Evolutionary conservation across 2,113 vertebrate genomes (phyloP), one percentile per base, ranked within the genome.

Genomic region (Lepidothrix coronata): DNA sequence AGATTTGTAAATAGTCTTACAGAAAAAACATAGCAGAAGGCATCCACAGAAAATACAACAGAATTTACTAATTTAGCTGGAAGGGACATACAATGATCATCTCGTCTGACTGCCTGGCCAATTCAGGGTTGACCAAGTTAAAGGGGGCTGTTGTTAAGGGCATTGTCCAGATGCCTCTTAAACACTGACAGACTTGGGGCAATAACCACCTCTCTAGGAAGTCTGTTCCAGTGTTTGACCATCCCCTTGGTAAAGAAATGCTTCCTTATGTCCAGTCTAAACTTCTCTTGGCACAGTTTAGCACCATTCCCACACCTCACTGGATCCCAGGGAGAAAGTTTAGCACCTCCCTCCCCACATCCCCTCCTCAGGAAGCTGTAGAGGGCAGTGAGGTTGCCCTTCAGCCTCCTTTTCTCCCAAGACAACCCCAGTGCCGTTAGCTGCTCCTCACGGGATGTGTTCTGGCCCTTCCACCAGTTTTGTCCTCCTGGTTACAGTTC

Each of bases 121-220:
- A 0, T n/a, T 25, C 35, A 31, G 14, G 52, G 58, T 44, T 86
- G 63, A 19, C 11, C 57, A 55, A 39, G 17, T 0, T n/a, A 55
- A 35, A 61, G 11, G 3, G 37, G 49, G 15, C 15, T 3, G 11
- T 2, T 65, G 4, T 11, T 31, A 16, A 76, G 21, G 63, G 20
- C 51, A 27, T 14, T 66, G 18, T 3, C 39, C 46, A 86, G 25
- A 23, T 20, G 25, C 25, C 27, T 19, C n/a, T 52, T 14, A 11
- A 43, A 39, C 51, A 43, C 6, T 43, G 51, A 25, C 51, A 66
- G n/a, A 14, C 15, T 11, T 41, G 13, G n/a, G 25, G 19, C n/a
- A 66, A 15, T 0, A 0, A 75, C 18, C 21, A 57, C 5, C 24
- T 43, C 49, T 24, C 43, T 2, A 57, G 43, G 35, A 24, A 70